Percentiles rank a stretch among this genome's conserved stretches.
These are phyloP conservation scores for Cebus imitator DNA, from an alignment of 2,113 vertebrate species.

Conservation along the genomic window DNA sequence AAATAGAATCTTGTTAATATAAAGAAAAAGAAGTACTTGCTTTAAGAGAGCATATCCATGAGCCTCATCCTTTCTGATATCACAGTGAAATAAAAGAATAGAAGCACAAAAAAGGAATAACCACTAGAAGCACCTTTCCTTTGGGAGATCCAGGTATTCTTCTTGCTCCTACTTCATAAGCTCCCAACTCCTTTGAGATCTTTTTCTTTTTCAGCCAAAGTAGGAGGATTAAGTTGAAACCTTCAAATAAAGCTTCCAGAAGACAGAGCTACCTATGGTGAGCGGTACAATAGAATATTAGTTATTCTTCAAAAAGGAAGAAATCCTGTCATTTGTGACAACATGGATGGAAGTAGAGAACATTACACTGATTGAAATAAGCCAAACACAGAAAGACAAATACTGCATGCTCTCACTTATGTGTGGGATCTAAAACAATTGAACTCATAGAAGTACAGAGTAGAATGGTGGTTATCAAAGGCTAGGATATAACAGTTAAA, in stretches of 20 bases:
- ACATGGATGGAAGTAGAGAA: background rate
- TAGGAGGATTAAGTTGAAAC: background rate
- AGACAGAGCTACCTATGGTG: background rate
- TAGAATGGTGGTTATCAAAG: background rate
- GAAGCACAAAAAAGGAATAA: background rate
- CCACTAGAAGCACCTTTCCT: background rate
- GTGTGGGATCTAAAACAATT: background rate
- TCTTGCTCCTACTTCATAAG: conserved; percentile 14
- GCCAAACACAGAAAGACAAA: background rate
- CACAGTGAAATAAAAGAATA: background rate
- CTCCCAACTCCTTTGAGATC: background rate
- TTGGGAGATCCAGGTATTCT: background rate
- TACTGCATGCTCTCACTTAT: background rate
- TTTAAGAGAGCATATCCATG: background rate
- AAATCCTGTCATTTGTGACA: background rate
- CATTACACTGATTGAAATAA: background rate
- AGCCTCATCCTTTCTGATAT: background rate
- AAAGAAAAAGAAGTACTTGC: background rate
- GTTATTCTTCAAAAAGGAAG: background rate
- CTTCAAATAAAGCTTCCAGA: background rate
- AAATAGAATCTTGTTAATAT: background rate
- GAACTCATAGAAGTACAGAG: background rate
- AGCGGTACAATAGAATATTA: background rate
- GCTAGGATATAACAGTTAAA: background rate
- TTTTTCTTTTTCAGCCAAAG: background rate